Evolutionary conservation across 2,888 invertebrate genomes (phyloP).

Genomic region (Congeria kusceri): DNA sequence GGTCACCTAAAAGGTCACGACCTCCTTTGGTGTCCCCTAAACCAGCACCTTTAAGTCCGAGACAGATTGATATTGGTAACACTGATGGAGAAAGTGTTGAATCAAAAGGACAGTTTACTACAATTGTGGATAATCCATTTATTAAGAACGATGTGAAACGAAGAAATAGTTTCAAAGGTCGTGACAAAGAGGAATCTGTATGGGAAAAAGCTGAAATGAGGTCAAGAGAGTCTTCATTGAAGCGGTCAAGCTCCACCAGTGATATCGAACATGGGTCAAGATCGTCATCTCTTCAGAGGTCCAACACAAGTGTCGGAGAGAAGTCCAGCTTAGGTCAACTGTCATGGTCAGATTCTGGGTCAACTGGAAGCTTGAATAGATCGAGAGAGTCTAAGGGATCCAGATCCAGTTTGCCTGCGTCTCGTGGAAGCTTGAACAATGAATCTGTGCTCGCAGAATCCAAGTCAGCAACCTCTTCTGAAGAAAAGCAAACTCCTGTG

Average conservation of each 20-base stretch:
- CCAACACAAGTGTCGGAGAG: conserved; percentile 56
- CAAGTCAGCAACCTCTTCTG: conserved; percentile 28
- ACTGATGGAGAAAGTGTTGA: conserved; percentile 31
- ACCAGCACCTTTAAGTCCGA: conserved; percentile 9
- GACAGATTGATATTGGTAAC: background rate
- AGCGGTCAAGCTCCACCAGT: conserved; percentile 44
- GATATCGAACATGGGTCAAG: conserved; percentile 27
- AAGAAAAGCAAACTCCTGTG: conserved; percentile 53
- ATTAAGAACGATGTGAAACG: conserved; percentile 61
- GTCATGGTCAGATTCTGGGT: conserved; percentile 62
- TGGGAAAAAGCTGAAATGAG: conserved; percentile 55
- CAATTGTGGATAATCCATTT: conserved; percentile 65
- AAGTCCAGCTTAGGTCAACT: conserved; percentile 52
- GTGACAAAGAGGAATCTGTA: conserved; percentile 52
- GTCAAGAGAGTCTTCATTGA: conserved; percentile 55
- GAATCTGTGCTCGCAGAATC: background rate
- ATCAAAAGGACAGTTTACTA: conserved; percentile 56
- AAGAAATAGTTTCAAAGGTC: conserved; percentile 45
- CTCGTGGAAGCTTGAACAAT: background rate
- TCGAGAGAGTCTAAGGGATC: conserved; percentile 40
- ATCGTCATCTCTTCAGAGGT: conserved; percentile 36
- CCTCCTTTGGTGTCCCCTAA: conserved; percentile 24
- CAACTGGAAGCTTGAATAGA: conserved; percentile 47
- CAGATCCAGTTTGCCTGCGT: conserved; percentile 18
- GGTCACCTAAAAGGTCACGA: conserved; percentile 11